These are phyloP conservation scores for Oedothorax gibbosus DNA, from an alignment of 1,140 invertebrate species.

Conservation along the genomic window DNA sequence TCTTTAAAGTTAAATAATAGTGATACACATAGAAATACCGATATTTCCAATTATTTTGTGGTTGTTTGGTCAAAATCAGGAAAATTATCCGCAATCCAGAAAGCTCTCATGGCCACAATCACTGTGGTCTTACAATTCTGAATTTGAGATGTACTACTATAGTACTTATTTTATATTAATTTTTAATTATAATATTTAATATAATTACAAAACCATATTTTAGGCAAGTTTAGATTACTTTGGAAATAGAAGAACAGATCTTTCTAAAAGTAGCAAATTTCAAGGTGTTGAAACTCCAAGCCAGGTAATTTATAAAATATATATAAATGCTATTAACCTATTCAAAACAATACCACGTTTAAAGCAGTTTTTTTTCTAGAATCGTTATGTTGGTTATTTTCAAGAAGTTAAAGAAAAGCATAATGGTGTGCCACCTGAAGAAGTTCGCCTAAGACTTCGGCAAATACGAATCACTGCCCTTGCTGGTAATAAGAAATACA, in stretches of 20 bases:
- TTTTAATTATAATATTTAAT: too few species aligned
- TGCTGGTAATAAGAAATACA: conserved; percentile 64
- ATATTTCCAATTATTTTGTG: too few species aligned
- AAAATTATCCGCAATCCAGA: too few species aligned
- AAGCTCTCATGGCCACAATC: too few species aligned
- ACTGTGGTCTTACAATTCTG: too few species aligned
- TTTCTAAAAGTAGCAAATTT: conserved; percentile 71
- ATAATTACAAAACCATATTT: neutral
- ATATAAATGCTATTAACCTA: neutral
- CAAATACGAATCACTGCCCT: conserved; percentile 69
- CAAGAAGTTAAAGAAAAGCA: conserved; percentile 70
- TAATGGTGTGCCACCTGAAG: conserved; percentile 68
- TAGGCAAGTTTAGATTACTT: conserved; percentile 73
- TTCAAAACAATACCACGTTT: neutral
- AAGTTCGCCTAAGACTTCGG: conserved; percentile 67
- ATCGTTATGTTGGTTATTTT: conserved; percentile 74
- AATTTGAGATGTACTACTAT: too few species aligned
- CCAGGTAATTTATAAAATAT: conserved; percentile 65
- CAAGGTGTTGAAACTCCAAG: conserved; percentile 74
- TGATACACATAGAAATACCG: too few species aligned
- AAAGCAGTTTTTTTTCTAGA: conserved; percentile 66
- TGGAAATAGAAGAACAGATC: conserved; percentile 72
- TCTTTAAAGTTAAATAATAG: too few species aligned
- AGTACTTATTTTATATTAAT: too few species aligned
- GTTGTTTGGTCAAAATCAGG: too few species aligned